phyloP scores from a whole-genome alignment of 2,888 invertebrate genomes.

The Ophion obscuratus region DNA sequence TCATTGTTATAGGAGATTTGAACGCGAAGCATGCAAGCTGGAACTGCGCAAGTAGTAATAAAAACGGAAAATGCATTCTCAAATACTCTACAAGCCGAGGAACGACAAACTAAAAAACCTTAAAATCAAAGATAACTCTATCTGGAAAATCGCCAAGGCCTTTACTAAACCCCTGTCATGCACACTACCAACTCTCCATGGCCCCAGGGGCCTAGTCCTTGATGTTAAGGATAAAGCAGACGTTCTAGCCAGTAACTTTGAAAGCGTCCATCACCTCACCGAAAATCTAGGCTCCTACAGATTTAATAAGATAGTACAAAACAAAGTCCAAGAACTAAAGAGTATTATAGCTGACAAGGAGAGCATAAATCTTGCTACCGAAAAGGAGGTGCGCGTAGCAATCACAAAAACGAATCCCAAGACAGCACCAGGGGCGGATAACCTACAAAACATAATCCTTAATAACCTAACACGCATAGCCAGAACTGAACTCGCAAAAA shows the following conservation, averaged over 20 bases:
- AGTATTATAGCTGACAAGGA: background rate
- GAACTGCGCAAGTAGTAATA: background rate
- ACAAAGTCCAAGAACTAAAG: slow-evolving; percentile 12
- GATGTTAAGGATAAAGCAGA: slow-evolving; percentile 58
- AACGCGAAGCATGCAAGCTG: background rate
- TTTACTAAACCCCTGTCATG: slow-evolving; percentile 41
- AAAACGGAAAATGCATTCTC: background rate
- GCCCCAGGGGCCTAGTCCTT: slow-evolving; percentile 38
- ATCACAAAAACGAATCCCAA: slow-evolving; percentile 22
- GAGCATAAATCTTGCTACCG: background rate
- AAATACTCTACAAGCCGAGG: no score
- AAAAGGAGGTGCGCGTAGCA: slow-evolving; percentile 3
- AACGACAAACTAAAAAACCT: no score
- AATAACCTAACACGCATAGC: slow-evolving; percentile 4
- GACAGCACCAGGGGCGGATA: slow-evolving; percentile 45
- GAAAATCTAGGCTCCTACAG: slow-evolving; percentile 44
- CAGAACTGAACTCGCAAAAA: no score
- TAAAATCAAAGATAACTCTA: slow-evolving; percentile 36
- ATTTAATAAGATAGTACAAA: background rate
- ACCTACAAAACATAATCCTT: slow-evolving; percentile 49
- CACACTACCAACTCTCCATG: slow-evolving; percentile 53
- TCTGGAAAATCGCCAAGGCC: slow-evolving; percentile 56
- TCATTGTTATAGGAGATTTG: background rate
- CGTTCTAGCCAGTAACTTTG: slow-evolving; percentile 56
- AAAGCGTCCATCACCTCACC: slow-evolving; percentile 61